phyloP scores from a whole-genome alignment of 2,888 invertebrate species.

The Eulithis prunata region DNA sequence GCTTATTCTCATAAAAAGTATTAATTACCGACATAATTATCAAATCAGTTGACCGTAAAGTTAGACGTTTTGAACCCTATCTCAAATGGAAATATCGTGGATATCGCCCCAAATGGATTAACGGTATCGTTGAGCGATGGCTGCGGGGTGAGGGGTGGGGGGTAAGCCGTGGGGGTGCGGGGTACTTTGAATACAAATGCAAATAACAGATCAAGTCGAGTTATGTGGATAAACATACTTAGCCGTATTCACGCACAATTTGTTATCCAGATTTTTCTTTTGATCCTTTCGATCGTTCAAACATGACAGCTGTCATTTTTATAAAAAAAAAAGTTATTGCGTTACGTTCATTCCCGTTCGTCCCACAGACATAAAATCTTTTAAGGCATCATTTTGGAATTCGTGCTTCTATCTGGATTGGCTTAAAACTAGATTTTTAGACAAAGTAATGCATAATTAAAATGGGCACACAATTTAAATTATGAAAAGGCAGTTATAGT shows the following conservation, averaged over 20 bases:
- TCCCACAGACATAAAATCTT: no score
- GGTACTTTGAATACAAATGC: conserved; percentile 24
- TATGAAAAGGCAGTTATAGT: no score
- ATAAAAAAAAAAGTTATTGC: no score
- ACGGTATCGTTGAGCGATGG: conserved; percentile 30
- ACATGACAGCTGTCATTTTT: not conserved
- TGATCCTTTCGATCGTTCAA: not conserved
- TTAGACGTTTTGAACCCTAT: conserved; percentile 12
- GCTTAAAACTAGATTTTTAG: no score
- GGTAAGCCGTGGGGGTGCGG: not conserved
- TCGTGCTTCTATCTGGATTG: no score
- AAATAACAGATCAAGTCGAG: conserved; percentile 27
- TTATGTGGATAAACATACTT: conserved; percentile 21
- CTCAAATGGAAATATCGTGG: conserved; percentile 33
- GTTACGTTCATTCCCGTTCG: no score
- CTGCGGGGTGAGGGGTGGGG: not conserved
- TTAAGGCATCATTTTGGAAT: no score
- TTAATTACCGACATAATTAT: no score
- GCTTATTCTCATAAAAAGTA: no score
- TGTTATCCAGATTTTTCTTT: not conserved
- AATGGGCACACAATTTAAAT: no score
- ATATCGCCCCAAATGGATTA: conserved; percentile 34
- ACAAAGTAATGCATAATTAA: no score
- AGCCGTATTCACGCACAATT: not conserved
- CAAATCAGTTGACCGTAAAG: not conserved